phyloP scores from a whole-genome alignment of 2,888 invertebrate species.

The Orchestes rusci region DNA sequence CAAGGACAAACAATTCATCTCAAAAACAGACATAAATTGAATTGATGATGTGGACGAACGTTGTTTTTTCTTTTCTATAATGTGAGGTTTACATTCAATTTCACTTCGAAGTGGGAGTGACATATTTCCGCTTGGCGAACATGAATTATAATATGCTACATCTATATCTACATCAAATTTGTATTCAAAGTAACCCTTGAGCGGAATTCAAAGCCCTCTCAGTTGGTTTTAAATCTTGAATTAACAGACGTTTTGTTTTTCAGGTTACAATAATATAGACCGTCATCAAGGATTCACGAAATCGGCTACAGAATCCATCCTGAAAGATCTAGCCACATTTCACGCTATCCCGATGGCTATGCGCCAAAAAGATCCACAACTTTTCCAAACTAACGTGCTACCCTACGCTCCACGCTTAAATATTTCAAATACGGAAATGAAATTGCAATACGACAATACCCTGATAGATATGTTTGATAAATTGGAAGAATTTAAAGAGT shows the following conservation, averaged over 20 bases:
- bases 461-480: not conserved
- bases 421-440: not conserved
- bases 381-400: constrained; percentile 14
- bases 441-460: not conserved
- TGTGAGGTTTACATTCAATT: no score
- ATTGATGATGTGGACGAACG: no score
- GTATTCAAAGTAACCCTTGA: not conserved
- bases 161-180: no score
- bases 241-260: constrained; percentile 5
- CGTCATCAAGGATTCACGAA: constrained; percentile 16
- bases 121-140: no score
- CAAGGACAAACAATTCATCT: no score
- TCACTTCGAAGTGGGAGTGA: no score
- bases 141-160: no score
- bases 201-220: not conserved
- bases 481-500: constrained; percentile 2
- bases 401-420: constrained; percentile 9
- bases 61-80: no score
- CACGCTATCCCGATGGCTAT: constrained; percentile 20
- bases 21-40: no score
- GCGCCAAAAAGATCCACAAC: constrained; percentile 10
- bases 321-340: constrained; percentile 19
- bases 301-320: constrained; percentile 6
- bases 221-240: not conserved
- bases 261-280: constrained; percentile 18